Conservation (phyloP, 1,140 invertebrate species). For the Thalassaphorura encarpata region DNA sequence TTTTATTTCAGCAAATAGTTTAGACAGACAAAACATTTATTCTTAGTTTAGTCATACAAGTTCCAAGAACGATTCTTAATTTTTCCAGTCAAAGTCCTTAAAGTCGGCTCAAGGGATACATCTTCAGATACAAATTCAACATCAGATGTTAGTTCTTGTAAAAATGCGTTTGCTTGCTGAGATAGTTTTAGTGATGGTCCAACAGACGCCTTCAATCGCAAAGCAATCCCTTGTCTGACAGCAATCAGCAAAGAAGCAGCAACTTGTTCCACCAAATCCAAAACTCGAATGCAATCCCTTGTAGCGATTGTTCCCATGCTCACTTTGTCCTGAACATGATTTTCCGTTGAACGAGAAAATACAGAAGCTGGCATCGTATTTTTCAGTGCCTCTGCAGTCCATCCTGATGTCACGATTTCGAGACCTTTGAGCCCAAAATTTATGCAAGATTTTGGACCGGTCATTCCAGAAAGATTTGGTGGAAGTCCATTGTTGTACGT, state of each 20-base stretch:
- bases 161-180: no score
- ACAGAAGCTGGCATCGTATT: slow-evolving; percentile 7
- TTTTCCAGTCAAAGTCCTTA: no score
- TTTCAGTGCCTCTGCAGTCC: slow-evolving; percentile 11
- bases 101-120: no score
- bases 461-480: slow-evolving; percentile 3
- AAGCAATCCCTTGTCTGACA: background rate
- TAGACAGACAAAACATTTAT: no score
- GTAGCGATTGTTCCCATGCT: slow-evolving; percentile 12
- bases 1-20: no score
- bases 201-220: no score
- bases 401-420: background rate
- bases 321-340: slow-evolving; percentile 12
- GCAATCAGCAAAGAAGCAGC: slow-evolving; percentile 1
- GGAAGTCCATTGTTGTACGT: slow-evolving; percentile 13
- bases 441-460: background rate
- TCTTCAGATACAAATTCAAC: no score
- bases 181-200: no score
- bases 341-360: slow-evolving; percentile 10
- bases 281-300: slow-evolving; percentile 8
- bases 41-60: no score
- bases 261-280: slow-evolving; percentile 8
- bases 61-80: no score
- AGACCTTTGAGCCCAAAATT: slow-evolving; percentile 8
- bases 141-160: no score